phyloP scores from a whole-genome alignment of 2,113 vertebrate genomes.

The Cisticola juncidis region DNA sequence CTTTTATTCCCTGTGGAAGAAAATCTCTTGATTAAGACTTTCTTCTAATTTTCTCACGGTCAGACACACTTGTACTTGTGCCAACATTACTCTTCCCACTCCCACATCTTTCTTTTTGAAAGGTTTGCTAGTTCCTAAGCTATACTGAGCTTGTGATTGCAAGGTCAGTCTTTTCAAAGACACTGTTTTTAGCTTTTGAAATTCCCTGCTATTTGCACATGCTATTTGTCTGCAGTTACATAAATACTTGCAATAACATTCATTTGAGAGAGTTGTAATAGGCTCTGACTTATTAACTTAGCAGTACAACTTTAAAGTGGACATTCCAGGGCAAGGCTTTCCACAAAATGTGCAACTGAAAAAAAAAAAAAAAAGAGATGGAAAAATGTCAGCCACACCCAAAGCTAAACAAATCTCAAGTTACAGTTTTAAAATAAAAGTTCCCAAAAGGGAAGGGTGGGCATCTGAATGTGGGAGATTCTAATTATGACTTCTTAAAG shows the following conservation, averaged over 20 bases:
- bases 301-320: neutral
- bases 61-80: neutral
- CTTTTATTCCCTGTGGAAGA: neutral
- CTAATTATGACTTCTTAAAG: neutral
- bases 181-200: neutral
- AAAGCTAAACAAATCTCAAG: conserved; percentile 22
- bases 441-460: neutral
- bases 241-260: neutral
- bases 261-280: neutral
- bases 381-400: conserved; percentile 41
- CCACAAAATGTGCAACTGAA: neutral
- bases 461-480: neutral
- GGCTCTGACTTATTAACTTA: neutral
- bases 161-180: neutral
- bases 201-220: neutral
- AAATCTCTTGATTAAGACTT: neutral
- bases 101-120: neutral
- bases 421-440: conserved; percentile 36
- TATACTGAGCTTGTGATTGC: neutral
- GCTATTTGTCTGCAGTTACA: neutral
- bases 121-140: neutral
- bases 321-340: conserved; percentile 14
- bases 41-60: neutral
- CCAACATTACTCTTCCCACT: neutral
- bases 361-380: neutral